A percentile compares a stretch with the other conserved stretches of the same genome.
These are phyloP conservation scores for Pampus argenteus DNA, from an alignment of 2,797 vertebrate genomes.

Conservation along the genomic window DNA sequence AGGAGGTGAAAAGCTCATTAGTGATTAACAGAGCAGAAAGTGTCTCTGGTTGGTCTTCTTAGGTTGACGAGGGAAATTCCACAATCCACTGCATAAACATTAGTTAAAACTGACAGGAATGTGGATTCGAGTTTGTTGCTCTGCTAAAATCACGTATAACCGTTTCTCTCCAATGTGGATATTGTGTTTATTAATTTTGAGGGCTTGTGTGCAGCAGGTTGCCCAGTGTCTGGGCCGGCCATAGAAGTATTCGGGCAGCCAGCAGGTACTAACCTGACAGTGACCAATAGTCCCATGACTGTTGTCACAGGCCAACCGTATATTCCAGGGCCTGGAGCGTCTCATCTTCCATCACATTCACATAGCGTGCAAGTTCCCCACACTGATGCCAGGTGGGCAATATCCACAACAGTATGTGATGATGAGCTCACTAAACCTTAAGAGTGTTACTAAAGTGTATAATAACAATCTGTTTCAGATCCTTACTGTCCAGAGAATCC, in stretches of 20 bases:
- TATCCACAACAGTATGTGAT: conserved; percentile 22
- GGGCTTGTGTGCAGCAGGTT: conserved; percentile 80
- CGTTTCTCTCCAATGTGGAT: not conserved
- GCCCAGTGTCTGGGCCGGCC: conserved; percentile 75
- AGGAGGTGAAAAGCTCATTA: conserved; percentile 77
- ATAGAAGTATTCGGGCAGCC: conserved; percentile 86
- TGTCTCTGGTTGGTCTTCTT: conserved; percentile 75
- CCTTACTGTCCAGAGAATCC: conserved; percentile 88
- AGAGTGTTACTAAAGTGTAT: conserved; percentile 42
- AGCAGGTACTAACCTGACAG: conserved; percentile 84
- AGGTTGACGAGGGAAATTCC: conserved; percentile 75
- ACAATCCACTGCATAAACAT: conserved; percentile 49
- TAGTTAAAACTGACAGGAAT: conserved; percentile 42
- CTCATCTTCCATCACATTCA: conserved; percentile 83
- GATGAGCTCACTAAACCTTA: conserved; percentile 19
- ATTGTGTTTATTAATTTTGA: conserved; percentile 16
- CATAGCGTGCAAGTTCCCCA: conserved; percentile 83
- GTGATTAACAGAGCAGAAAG: conserved; percentile 90
- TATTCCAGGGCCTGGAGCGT: conserved; percentile 76
- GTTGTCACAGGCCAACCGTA: conserved; percentile 82
- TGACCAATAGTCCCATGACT: conserved; percentile 86
- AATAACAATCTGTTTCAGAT: conserved; percentile 84
- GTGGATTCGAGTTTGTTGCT: conserved; percentile 11
- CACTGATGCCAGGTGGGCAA: conserved; percentile 91
- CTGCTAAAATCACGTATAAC: not conserved